Base-by-base conservation (phyloP, 2,797 vertebrate genomes). In the Paratrypauchen microcephalus region DNA sequence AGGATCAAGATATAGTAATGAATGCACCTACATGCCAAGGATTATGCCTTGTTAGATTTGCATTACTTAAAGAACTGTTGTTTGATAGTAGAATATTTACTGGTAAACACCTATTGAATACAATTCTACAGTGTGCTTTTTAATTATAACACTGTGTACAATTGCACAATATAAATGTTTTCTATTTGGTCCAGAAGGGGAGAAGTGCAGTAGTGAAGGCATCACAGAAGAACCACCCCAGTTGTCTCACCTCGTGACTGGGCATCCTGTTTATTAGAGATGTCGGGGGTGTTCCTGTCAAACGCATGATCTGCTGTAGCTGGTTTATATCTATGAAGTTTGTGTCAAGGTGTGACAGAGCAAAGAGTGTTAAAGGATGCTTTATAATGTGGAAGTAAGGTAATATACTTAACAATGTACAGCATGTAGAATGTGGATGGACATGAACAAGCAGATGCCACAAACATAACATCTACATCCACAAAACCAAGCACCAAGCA, bases 201-300 rank as follows among this genome's bases (percentile, higher is more conserved):
- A 60, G 28, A 32, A 32, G 28, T 57, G 24, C 2, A 45, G 41
- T 23, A 24, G 62, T 26, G 21, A 16, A 56, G 56, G 58, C 21
- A 24, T 18, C 61, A 67, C n/a, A 23, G 26, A 73, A 58, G 18
- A 63, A 59, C 67, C 13, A 11, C 36, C 69, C 21, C 0, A 0
- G 4, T 52, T 70, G 63, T 67, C 96, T 99, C 97, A 99, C 98
- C 98, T 99, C 98, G 21, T 96, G 95, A 92, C 98, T 98, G 92
- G 96, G 97, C 97, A 99, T 99, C 96, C 97, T 97, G 96, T 95
- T 98, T 96, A 98, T 97, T 93, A 99, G 95, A 90, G 96, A 95
- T 70, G 95, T 94, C 89, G 98, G 97, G 91, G 97, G 98, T 57
- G 97, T 99, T 94, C 98, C 97, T 89, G 97, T 99, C 94, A 99